phyloP scores from a whole-genome alignment of 2,888 invertebrate species.

The Onchidella celtica region DNA sequence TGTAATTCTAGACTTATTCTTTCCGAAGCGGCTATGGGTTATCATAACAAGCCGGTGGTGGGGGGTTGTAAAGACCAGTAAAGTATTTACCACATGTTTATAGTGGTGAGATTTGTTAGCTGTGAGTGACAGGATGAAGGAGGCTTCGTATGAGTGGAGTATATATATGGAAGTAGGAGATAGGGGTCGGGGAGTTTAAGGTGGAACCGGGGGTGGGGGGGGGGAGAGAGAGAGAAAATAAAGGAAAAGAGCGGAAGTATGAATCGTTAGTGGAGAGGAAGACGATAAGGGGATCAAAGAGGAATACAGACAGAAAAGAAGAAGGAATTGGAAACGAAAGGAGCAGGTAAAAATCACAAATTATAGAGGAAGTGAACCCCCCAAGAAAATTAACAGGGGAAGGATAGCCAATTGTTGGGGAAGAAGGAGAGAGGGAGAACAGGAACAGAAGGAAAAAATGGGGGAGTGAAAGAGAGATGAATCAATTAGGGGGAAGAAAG shows the following conservation, averaged over 20 bases:
- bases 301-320: background rate
- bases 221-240: background rate
- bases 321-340: background rate
- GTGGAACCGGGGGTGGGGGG: background rate
- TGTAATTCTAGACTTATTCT: background rate
- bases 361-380: too few relatives aligned
- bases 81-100: background rate
- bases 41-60: background rate
- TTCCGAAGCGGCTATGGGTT: background rate
- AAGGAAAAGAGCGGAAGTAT: background rate
- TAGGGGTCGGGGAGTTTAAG: background rate
- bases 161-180: background rate
- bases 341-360: background rate
- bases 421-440: slow-evolving; percentile 3
- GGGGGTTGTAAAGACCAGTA: background rate
- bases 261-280: background rate
- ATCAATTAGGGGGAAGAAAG: background rate
- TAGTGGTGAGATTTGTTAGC: too few relatives aligned
- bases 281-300: background rate
- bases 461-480: background rate
- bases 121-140: too few relatives aligned
- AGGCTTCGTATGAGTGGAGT: background rate
- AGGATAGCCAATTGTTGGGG: too few relatives aligned
- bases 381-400: too few relatives aligned
- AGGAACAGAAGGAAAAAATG: background rate